Percentiles rank a stretch among this genome's conserved stretches.
phyloP scores from a whole-genome alignment of 2,888 invertebrate species.

The Sarcophaga variegata region DNA sequence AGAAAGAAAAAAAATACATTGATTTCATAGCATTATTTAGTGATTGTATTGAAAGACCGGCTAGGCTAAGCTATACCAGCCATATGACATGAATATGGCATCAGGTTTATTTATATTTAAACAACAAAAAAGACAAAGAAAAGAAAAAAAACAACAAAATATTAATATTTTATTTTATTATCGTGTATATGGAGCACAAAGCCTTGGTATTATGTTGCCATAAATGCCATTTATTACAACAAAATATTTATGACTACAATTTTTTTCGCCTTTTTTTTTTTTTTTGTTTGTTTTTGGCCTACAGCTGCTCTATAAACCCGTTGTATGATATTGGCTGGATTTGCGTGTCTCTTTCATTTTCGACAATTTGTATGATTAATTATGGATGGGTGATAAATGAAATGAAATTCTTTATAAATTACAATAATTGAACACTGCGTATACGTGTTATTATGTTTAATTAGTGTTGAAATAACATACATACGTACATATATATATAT shows the following conservation, averaged over 20 bases:
- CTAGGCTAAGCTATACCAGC: conserved; percentile 3
- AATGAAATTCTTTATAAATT: conserved; percentile 8
- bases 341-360: neutral
- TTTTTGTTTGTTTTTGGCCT: neutral
- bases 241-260: conserved; percentile 29
- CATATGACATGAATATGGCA: conserved; percentile 40
- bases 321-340: neutral
- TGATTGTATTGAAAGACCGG: too few relatives aligned
- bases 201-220: conserved; percentile 37
- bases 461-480: neutral
- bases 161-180: neutral
- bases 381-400: neutral
- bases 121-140: conserved; percentile 11
- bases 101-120: conserved; percentile 25
- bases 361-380: neutral
- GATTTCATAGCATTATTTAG: neutral
- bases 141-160: neutral
- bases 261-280: neutral
- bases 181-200: conserved; percentile 44
- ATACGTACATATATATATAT: neutral
- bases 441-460: too few relatives aligned
- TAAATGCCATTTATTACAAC: conserved; percentile 56
- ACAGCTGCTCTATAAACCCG: neutral
- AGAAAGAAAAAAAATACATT: conserved; percentile 11
- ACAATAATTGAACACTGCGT: neutral